These are phyloP conservation scores for Tachina fera DNA, from an alignment of 2,888 invertebrate genomes.

Conservation along the genomic window DNA sequence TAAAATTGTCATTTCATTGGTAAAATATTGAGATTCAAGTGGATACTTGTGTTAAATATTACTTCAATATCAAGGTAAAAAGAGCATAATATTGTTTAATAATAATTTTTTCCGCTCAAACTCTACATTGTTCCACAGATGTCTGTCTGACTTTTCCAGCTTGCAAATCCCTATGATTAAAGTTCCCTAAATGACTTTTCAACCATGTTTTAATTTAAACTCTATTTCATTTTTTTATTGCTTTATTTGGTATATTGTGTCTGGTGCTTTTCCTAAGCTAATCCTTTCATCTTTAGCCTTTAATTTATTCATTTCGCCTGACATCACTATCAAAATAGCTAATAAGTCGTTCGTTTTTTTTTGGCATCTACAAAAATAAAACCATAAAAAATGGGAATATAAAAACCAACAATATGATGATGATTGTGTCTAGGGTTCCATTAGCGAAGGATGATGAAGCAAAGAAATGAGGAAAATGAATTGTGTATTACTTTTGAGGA, in stretches of 20 bases:
- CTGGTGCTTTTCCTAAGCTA: constrained; percentile 19
- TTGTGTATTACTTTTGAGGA: constrained; percentile 43
- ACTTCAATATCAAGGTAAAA: no score
- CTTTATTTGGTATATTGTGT: constrained; percentile 15
- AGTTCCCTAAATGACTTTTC: constrained; percentile 30
- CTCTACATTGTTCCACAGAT: background rate
- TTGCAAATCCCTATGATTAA: background rate
- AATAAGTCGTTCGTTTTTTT: constrained; percentile 52
- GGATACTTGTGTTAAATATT: no score
- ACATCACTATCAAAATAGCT: constrained; percentile 66
- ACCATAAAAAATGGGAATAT: constrained; percentile 12
- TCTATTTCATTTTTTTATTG: background rate
- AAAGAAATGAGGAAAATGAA: constrained; percentile 6
- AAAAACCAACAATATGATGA: constrained; percentile 28
- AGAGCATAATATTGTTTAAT: no score
- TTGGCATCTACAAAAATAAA: constrained; percentile 14
- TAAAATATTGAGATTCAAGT: no score
- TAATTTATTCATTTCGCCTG: constrained; percentile 69
- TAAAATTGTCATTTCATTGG: background rate
- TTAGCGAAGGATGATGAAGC: constrained; percentile 34
- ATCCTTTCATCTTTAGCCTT: constrained; percentile 65
- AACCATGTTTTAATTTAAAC: constrained; percentile 31
- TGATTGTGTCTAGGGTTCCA: constrained; percentile 42
- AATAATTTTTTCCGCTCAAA: no score
- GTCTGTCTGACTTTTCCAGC: background rate